phyloP scores from a whole-genome alignment of 2,797 vertebrate genomes.

The Linurgus olivaceus region DNA sequence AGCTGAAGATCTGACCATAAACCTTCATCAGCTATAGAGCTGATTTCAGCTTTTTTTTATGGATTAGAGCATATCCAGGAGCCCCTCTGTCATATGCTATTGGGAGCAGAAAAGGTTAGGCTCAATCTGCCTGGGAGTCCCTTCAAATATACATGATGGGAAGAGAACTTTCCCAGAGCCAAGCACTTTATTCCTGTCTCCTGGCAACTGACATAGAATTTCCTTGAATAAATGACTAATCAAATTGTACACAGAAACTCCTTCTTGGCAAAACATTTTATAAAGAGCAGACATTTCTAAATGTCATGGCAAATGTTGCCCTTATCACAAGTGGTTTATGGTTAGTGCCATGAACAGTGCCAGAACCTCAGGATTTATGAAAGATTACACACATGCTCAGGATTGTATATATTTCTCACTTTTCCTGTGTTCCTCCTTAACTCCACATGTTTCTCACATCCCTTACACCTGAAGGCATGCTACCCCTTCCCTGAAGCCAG shows the following conservation, averaged over 20 bases:
- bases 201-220: background rate
- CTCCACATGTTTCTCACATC: background rate
- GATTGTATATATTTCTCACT: background rate
- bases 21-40: background rate
- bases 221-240: constrained; percentile 18
- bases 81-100: background rate
- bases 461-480: background rate
- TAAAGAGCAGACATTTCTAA: background rate
- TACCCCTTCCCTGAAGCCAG: background rate
- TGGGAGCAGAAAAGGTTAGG: background rate
- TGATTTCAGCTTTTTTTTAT: background rate
- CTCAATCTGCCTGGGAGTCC: background rate
- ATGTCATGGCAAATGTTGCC: background rate
- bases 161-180: background rate
- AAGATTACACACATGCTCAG: background rate
- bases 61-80: background rate
- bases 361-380: background rate
- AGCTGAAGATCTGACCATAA: background rate
- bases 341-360: background rate
- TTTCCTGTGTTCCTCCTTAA: background rate
- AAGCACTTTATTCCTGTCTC: background rate
- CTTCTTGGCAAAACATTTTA: background rate
- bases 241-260: background rate
- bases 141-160: background rate
- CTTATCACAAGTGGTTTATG: background rate